phyloP scores from a whole-genome alignment of 2,888 invertebrate species.

The Cremastobaeus sp. region DNA sequence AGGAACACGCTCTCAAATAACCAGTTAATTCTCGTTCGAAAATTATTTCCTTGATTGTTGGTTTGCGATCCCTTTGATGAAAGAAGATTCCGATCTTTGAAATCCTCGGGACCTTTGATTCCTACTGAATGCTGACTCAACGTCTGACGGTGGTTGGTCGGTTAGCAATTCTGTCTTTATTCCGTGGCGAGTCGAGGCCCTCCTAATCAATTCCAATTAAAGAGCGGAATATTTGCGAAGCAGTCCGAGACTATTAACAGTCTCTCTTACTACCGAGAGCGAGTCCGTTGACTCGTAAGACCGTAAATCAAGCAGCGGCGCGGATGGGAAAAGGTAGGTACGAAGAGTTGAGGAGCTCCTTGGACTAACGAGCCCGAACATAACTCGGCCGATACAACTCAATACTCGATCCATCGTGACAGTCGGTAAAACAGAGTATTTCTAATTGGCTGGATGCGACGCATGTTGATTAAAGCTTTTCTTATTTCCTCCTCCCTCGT shows the following conservation, averaged over 20 bases:
- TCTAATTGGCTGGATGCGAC: conserved; percentile 77
- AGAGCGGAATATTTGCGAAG: conserved; percentile 77
- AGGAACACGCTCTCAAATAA: background rate
- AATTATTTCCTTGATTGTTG: background rate
- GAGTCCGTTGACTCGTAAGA: conserved; percentile 70
- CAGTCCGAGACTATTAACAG: conserved; percentile 77
- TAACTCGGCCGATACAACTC: conserved; percentile 78
- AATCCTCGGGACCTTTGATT: conserved; percentile 41
- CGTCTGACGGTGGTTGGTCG: conserved; percentile 61
- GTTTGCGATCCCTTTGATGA: conserved; percentile 19
- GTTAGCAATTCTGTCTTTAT: conserved; percentile 74
- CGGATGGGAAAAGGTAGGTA: conserved; percentile 58
- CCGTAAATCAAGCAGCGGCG: conserved; percentile 76
- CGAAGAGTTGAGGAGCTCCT: conserved; percentile 23
- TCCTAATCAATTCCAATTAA: conserved; percentile 79
- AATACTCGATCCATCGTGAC: conserved; percentile 76
- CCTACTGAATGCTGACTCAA: conserved; percentile 23
- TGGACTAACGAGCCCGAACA: conserved; percentile 76
- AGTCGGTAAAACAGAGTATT: conserved; percentile 78
- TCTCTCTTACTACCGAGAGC: conserved; percentile 73
- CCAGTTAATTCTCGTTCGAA: background rate
- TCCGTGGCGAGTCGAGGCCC: conserved; percentile 68
- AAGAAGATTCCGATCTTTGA: conserved; percentile 10
- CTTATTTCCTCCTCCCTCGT: conserved; percentile 66
- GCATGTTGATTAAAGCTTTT: conserved; percentile 77